Conservation (phyloP, 2,888 invertebrate species). For the Trissolcus japonicus region DNA sequence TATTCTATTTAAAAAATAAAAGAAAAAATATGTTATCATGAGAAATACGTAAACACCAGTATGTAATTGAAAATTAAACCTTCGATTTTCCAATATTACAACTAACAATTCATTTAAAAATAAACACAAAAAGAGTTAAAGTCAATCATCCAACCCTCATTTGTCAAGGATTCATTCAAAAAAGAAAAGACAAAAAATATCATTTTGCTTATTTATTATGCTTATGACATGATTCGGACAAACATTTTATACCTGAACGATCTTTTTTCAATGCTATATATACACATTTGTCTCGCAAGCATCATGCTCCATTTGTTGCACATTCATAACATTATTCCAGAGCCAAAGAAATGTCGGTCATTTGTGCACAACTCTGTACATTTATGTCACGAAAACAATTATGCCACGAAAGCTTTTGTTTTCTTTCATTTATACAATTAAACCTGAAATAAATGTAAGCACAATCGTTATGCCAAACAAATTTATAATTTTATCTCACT, state of each 20-base stretch:
- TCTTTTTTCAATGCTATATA: conserved; percentile 22
- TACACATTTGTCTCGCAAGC: conserved; percentile 36
- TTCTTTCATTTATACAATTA: conserved; percentile 11
- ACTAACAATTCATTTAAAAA: neutral
- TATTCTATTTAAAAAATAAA: too few species aligned
- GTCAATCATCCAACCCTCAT: neutral
- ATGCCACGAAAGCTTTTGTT: conserved; percentile 18
- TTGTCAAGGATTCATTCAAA: neutral
- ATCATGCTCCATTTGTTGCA: conserved; percentile 31
- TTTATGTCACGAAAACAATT: conserved; percentile 34
- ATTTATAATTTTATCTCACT: too few species aligned
- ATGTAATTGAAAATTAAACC: neutral
- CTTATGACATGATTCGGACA: conserved; percentile 27
- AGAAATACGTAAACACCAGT: too few species aligned
- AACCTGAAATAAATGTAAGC: too few species aligned
- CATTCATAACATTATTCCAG: conserved; percentile 34
- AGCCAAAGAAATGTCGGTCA: conserved; percentile 26
- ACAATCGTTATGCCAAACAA: too few species aligned
- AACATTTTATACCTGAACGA: conserved; percentile 26
- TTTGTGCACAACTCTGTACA: conserved; percentile 18
- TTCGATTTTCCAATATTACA: neutral
- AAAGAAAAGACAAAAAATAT: conserved; percentile 13
- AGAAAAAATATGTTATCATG: too few species aligned
- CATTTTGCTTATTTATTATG: conserved; percentile 31
- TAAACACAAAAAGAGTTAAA: neutral